A percentile compares a stretch with the other conserved stretches of the same genome.
phyloP scores from a whole-genome alignment of 1,140 invertebrate species.

The Eumaeus atala region DNA sequence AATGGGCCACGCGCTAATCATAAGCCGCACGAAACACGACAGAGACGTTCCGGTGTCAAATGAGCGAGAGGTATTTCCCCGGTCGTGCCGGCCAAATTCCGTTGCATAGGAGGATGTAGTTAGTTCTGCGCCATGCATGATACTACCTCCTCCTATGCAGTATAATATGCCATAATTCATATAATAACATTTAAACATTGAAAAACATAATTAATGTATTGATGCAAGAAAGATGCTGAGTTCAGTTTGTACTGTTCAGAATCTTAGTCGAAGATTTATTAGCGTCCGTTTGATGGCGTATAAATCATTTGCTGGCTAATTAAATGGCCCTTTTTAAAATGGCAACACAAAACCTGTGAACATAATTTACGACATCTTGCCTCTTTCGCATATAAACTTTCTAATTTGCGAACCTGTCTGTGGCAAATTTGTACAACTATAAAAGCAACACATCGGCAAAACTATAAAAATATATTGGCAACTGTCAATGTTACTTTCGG shows the following conservation, averaged over 20 bases:
- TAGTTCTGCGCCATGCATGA: too few relatives aligned
- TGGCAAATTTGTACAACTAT: constrained; percentile 45
- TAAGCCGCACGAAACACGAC: too few relatives aligned
- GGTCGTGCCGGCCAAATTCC: too few relatives aligned
- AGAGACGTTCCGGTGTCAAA: too few relatives aligned
- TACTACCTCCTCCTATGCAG: too few relatives aligned
- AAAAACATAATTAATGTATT: too few relatives aligned
- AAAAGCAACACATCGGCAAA: constrained; percentile 61
- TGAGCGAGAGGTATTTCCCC: too few relatives aligned
- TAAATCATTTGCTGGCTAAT: constrained; percentile 61
- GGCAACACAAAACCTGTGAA: constrained; percentile 42
- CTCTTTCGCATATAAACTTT: constrained; percentile 61
- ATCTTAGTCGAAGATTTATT: constrained; percentile 35
- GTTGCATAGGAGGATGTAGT: too few relatives aligned
- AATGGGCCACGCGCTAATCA: too few relatives aligned
- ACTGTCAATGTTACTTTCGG: constrained; percentile 52
- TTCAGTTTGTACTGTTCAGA: constrained; percentile 15
- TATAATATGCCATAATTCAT: too few relatives aligned
- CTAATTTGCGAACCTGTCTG: constrained; percentile 54
- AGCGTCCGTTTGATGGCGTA: constrained; percentile 43
- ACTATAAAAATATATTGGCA: constrained; percentile 65
- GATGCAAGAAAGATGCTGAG: too few relatives aligned
- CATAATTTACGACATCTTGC: constrained; percentile 62
- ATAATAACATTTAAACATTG: too few relatives aligned
- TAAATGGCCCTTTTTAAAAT: constrained; percentile 50